A percentile compares a stretch with the other conserved stretches of the same genome.
These are phyloP conservation scores for Drosophila stalkeri DNA, from an alignment of 2,888 invertebrate species.

Conservation along the genomic window DNA sequence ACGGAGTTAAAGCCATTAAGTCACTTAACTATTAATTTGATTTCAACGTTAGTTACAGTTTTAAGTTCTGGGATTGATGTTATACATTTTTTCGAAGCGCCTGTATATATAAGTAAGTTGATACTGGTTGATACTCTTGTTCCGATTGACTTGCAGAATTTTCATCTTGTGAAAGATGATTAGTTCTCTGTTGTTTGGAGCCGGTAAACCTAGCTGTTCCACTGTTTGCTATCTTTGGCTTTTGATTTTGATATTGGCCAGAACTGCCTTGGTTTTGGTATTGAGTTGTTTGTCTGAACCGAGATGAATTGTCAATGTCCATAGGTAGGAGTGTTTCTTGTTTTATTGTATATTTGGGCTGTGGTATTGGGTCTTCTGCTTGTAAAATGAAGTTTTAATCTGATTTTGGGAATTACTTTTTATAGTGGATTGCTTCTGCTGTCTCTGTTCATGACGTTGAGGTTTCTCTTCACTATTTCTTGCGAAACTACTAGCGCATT, in stretches of 20 bases:
- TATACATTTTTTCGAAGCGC: no score
- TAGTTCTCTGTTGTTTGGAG: no score
- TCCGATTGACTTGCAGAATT: no score
- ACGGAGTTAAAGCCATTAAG: no score
- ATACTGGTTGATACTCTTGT: no score
- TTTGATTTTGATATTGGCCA: not conserved
- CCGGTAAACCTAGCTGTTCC: no score
- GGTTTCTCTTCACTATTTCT: not conserved
- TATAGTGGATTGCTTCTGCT: not conserved
- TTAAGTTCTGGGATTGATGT: no score
- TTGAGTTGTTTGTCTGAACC: not conserved
- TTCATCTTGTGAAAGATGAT: no score
- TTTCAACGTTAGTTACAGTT: no score
- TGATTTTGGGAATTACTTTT: not conserved
- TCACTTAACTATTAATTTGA: no score
- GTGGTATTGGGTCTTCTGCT: not conserved
- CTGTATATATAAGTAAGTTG: no score
- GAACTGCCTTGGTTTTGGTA: not conserved
- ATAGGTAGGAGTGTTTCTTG: not conserved
- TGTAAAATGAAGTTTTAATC: not conserved
- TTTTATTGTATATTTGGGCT: not conserved
- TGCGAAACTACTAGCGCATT: not conserved
- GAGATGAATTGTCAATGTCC: not conserved
- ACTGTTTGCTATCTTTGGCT: no score
- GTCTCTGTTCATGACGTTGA: not conserved